Conservation (phyloP, 2,797 vertebrate genomes). For the Lagodon rhomboides region DNA sequence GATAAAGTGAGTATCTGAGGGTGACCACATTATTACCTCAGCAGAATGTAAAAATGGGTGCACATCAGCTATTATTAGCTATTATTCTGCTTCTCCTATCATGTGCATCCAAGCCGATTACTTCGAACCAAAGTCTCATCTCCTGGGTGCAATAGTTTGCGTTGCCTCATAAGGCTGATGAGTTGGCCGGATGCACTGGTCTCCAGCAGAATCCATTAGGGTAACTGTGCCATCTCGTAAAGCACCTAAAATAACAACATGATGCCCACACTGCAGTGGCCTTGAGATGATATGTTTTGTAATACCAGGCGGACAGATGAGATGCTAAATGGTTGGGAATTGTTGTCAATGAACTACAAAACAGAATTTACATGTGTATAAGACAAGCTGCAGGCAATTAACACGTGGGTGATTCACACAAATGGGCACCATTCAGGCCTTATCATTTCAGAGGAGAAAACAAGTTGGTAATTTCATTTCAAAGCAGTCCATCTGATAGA, state of each 20-base stretch:
- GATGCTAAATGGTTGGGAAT: conserved; percentile 43
- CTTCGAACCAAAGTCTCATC: conserved; percentile 2
- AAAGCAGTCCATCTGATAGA: conserved; percentile 50
- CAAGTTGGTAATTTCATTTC: conserved; percentile 58
- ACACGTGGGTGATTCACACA: conserved; percentile 40
- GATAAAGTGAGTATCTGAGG: not conserved
- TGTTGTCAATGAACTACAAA: conserved; percentile 53
- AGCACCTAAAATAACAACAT: conserved; percentile 23
- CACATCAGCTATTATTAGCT: conserved; percentile 12
- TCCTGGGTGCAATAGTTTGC: conserved; percentile 10
- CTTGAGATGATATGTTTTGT: conserved; percentile 15
- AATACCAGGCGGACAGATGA: conserved; percentile 23
- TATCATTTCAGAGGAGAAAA: conserved; percentile 43
- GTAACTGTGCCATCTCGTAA: conserved; percentile 30
- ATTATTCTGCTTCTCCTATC: conserved; percentile 26
- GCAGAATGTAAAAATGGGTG: conserved; percentile 12
- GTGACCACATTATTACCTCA: conserved; percentile 6
- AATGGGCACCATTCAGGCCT: conserved; percentile 44
- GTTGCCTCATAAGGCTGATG: conserved; percentile 32
- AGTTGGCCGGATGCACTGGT: conserved; percentile 15
- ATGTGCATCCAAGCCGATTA: conserved; percentile 16
- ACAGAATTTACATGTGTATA: conserved; percentile 50
- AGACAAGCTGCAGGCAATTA: conserved; percentile 57
- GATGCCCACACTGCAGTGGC: conserved; percentile 10
- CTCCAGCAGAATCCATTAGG: conserved; percentile 34